Conservation (phyloP, 2,888 invertebrate genomes). For the Blastobasis lacticolella region DNA sequence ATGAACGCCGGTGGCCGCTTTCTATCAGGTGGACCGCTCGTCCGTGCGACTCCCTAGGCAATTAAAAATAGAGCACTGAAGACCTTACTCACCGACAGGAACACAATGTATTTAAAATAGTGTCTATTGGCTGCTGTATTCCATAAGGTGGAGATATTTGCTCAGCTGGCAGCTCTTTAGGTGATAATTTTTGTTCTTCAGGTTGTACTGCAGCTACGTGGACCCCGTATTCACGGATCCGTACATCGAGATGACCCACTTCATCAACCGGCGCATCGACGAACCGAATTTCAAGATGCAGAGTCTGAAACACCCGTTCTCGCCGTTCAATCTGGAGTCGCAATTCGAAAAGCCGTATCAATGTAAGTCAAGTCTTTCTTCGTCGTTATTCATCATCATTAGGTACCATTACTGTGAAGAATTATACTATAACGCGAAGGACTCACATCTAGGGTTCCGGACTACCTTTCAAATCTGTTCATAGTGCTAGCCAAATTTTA, state of each 20-base stretch:
- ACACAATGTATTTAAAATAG: no score
- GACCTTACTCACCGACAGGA: no score
- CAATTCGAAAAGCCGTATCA: slow-evolving; percentile 55
- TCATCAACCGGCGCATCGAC: slow-evolving; percentile 48
- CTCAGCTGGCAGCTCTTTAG: no score
- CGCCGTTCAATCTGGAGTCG: slow-evolving; percentile 38
- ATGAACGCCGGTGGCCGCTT: no score
- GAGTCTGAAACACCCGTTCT: slow-evolving; percentile 43
- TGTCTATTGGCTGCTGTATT: no score
- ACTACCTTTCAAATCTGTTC: no score
- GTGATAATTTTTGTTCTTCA: slow-evolving; percentile 14
- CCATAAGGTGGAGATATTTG: no score
- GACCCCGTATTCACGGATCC: slow-evolving; percentile 49
- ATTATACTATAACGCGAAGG: background rate
- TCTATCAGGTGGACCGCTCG: no score
- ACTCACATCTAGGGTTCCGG: no score
- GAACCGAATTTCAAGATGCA: slow-evolving; percentile 49
- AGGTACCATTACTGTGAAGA: background rate
- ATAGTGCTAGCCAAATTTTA: background rate
- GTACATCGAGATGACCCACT: slow-evolving; percentile 49
- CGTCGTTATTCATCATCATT: background rate
- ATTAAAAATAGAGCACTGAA: no score
- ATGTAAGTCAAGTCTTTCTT: slow-evolving; percentile 37
- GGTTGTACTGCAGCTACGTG: slow-evolving; percentile 61
- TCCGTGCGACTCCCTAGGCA: no score